Evolutionary conservation across 2,113 vertebrate species (phyloP).

Genomic region (Grammomys surdaster): DNA sequence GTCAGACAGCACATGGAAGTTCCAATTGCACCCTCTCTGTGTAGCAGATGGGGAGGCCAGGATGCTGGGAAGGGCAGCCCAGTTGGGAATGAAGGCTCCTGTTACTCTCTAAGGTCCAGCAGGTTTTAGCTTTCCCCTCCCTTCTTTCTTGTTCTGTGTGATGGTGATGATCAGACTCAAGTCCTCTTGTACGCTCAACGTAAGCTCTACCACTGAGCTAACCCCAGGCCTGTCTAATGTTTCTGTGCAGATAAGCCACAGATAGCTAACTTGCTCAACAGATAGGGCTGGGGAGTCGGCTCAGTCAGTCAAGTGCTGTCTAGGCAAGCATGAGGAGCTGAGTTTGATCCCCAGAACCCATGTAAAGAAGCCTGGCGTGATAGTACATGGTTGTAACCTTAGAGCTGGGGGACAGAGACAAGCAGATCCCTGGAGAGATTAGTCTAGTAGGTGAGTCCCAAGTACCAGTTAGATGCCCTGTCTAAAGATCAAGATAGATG

Average conservation of each 20-base stretch:
- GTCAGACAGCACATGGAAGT: too few relatives aligned
- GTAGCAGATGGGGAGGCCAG: neutral
- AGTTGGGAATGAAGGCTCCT: neutral
- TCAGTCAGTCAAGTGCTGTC: neutral
- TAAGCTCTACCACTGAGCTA: too few relatives aligned
- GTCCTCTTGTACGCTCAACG: neutral
- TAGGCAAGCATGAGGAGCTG: neutral
- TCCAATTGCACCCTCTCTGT: neutral
- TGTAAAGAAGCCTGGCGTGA: neutral
- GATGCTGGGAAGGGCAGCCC: neutral
- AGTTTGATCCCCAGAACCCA: neutral
- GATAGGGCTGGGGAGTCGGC: neutral
- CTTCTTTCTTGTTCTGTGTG: neutral
- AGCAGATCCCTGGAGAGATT: too few relatives aligned
- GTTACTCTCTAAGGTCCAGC: accelerated
- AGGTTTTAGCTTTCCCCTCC: neutral
- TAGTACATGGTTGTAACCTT: neutral
- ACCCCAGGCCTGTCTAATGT: neutral
- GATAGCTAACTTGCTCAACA: neutral
- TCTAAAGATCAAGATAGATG: neutral
- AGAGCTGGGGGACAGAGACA: neutral
- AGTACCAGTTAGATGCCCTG: neutral
- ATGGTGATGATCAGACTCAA: too few relatives aligned
- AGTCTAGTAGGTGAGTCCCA: neutral
- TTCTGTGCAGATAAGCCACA: neutral